Base-by-base conservation (phyloP, 1,140 invertebrate species). In the Cotesia vestalis region DNA sequence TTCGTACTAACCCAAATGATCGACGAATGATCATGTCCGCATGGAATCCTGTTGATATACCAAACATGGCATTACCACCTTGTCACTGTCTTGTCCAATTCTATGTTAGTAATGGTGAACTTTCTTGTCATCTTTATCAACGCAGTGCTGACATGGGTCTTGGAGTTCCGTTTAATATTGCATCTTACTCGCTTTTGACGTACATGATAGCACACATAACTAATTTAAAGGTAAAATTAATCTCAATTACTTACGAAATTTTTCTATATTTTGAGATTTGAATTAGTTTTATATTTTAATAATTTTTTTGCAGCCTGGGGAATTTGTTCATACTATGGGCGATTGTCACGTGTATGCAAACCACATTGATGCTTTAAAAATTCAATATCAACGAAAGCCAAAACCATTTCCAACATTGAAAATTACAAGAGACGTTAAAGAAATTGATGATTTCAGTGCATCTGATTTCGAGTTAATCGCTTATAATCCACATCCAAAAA, bases 121-220 rank as follows among this genome's bases (percentile, higher is more conserved):
- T 94, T 0, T 97, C 94, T 4, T 98, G 96, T 85, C 92, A 96
- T 79, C 83, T 99, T 71, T 98, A 98, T 86, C 97, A 99, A 86
- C 88, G 97, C 75, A 98, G 96, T 76, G 97, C 95, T 17, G 97
- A 99, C 86, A 95, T 99, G 92, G 97, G 97, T 3, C 87, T 99
- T 3, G 97, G 97, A 34, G 96, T 99, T 1, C 97, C 97, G n/a
- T 99, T 99, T 84, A 99, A 99, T 84, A 97, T 99, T 79, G 96
- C 97, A 35, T 98, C 95, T 77, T 99, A 99, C 87, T 91, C 96
- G 3, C 80, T 99, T 8, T 88, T 99, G 0, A 98, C 95, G 6
- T 92, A 93, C 78, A 98, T 99, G 95, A 94, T 99, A 78, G 97
- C 97, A 51, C 94, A 98, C 84, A 90, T 98, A 1, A 97, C 95